Percentiles rank a stretch among this genome's conserved stretches.
Evolutionary conservation across 1,140 invertebrate species (phyloP).

Genomic region (Probaryconus sp.): DNA sequence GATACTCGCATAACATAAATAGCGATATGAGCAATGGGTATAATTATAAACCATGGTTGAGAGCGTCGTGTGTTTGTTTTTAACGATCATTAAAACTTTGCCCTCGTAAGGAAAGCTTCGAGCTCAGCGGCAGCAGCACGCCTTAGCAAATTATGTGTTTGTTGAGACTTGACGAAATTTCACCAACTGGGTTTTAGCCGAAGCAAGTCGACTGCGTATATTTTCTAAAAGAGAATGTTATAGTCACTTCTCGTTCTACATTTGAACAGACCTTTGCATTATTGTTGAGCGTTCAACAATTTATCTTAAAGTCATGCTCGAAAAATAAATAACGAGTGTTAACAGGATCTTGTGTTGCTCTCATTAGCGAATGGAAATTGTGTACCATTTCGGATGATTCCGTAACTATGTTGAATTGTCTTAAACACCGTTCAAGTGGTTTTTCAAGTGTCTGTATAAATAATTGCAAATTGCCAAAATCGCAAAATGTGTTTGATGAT

Average conservation of each 20-base stretch:
- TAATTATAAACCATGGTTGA: neutral
- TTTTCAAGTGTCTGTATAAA: too few species aligned
- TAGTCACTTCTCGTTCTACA: slow-evolving; percentile 31
- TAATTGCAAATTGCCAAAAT: too few species aligned
- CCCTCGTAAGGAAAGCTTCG: slow-evolving; percentile 3
- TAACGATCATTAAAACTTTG: slow-evolving; percentile 41
- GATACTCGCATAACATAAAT: too few species aligned
- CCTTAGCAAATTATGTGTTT: slow-evolving; percentile 44
- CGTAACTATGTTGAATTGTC: too few species aligned
- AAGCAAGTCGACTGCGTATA: slow-evolving; percentile 31
- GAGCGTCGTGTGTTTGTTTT: slow-evolving; percentile 18
- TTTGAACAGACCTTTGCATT: slow-evolving; percentile 21
- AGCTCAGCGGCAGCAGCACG: too few species aligned
- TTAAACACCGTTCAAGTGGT: too few species aligned
- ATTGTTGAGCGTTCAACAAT: slow-evolving; percentile 20
- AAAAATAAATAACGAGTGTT: slow-evolving; percentile 34
- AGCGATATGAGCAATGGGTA: too few species aligned
- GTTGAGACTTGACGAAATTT: slow-evolving; percentile 45
- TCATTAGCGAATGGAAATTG: neutral
- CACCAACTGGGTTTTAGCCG: slow-evolving; percentile 37
- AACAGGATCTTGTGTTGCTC: neutral
- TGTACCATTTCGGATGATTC: neutral
- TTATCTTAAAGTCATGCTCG: slow-evolving; percentile 13
- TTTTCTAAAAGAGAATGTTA: slow-evolving; percentile 36
- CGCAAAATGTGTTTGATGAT: too few species aligned